Conservation (phyloP, 1,140 invertebrate genomes). For the Drosophila nebulosa region DNA sequence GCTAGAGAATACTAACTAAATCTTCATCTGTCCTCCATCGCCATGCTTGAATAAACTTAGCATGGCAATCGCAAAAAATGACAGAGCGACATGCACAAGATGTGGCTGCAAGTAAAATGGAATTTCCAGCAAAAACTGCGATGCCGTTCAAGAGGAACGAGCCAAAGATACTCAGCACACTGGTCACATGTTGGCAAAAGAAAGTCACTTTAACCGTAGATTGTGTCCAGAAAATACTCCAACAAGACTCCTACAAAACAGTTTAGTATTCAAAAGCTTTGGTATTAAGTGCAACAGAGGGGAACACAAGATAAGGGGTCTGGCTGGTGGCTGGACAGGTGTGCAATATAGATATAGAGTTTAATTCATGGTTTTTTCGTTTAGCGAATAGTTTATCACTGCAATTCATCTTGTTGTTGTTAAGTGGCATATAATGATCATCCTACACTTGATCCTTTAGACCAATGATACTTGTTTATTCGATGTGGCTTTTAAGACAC, state of each 20-base stretch:
- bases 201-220: neutral
- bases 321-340: too few relatives aligned
- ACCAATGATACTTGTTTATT: too few relatives aligned
- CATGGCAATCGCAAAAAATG: constrained; percentile 25
- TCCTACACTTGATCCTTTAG: too few relatives aligned
- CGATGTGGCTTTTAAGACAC: too few relatives aligned
- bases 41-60: constrained; percentile 37
- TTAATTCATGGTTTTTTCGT: too few relatives aligned
- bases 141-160: neutral
- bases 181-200: neutral
- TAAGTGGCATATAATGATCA: too few relatives aligned
- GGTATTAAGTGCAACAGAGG: too few relatives aligned
- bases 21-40: constrained; percentile 23
- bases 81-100: constrained; percentile 17
- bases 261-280: neutral
- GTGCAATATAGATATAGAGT: too few relatives aligned
- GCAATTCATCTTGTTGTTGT: too few relatives aligned
- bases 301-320: too few relatives aligned
- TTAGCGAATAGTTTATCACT: too few relatives aligned
- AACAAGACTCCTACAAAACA: neutral
- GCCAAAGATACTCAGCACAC: neutral
- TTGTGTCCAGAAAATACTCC: neutral
- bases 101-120: constrained; percentile 27
- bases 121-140: constrained; percentile 18
- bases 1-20: constrained; percentile 34